These are phyloP conservation scores for Lissocephala sabroskyi DNA, from an alignment of 2,888 invertebrate genomes.

Conservation along the genomic window DNA sequence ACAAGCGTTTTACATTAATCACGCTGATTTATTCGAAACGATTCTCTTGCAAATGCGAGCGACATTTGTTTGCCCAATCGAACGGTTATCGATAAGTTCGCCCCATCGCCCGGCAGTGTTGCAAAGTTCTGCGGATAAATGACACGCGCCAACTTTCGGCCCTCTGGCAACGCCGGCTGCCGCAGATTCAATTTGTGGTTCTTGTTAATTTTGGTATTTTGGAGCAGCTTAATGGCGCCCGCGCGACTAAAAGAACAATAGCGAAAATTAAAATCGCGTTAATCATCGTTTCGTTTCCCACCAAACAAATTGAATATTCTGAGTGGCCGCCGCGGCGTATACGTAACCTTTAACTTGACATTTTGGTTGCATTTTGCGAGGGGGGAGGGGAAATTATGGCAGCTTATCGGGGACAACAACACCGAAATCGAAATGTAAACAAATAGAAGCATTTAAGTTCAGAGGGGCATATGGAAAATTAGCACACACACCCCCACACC, in stretches of 20 bases:
- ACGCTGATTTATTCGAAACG: conserved; percentile 39
- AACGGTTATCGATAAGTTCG: no score
- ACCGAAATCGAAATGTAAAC: no score
- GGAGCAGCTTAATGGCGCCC: conserved; percentile 34
- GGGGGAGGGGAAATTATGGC: no score
- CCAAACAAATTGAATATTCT: no score
- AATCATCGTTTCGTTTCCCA: conserved; percentile 10
- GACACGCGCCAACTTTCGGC: no score
- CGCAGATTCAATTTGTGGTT: background rate
- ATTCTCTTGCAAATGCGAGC: background rate
- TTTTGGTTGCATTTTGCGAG: no score
- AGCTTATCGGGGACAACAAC: no score
- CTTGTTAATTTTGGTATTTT: conserved; percentile 3
- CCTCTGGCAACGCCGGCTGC: no score
- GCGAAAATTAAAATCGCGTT: conserved; percentile 28
- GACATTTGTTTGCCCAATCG: no score
- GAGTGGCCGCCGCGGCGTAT: conserved; percentile 1
- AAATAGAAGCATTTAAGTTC: background rate
- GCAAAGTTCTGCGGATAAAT: no score
- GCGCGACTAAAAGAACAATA: no score
- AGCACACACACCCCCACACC: conserved; percentile 14
- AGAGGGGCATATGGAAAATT: conserved; percentile 22
- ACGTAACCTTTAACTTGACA: conserved; percentile 14
- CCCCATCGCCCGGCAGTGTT: no score
- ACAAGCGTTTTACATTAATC: conserved; percentile 38